phyloP scores from a whole-genome alignment of 2,113 vertebrate genomes.

The Helogale parvula region DNA sequence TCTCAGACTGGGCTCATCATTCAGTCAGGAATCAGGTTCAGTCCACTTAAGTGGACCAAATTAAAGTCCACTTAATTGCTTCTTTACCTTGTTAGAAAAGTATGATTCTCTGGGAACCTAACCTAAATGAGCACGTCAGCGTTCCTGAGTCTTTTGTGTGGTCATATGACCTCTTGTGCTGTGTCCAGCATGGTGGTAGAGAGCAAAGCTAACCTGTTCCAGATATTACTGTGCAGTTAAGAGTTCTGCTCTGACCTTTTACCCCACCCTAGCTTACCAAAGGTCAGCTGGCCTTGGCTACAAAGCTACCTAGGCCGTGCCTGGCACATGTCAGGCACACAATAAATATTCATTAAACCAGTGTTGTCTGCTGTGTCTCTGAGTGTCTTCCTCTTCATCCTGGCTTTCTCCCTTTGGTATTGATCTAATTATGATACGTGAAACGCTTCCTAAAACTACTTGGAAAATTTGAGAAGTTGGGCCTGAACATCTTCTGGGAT shows the following conservation, averaged over 20 bases:
- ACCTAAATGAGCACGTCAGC: background rate
- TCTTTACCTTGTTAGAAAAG: background rate
- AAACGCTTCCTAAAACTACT: background rate
- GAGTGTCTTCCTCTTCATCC: background rate
- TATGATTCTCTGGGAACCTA: background rate
- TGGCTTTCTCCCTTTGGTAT: background rate
- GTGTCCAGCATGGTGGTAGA: background rate
- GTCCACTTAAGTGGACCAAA: background rate
- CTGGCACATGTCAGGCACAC: background rate
- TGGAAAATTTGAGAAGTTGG: background rate
- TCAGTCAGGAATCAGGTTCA: background rate
- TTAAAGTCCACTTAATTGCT: conserved; percentile 18
- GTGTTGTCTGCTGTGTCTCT: background rate
- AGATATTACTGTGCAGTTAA: background rate
- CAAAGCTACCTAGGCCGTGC: background rate
- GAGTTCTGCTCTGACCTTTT: background rate
- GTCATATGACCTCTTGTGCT: background rate
- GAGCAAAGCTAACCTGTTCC: background rate
- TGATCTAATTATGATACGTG: background rate
- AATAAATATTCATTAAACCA: conserved; percentile 52
- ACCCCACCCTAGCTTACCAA: background rate
- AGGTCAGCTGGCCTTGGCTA: conserved; percentile 6
- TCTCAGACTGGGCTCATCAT: background rate
- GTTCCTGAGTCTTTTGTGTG: background rate
- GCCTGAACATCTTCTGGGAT: background rate